Base-by-base conservation (phyloP, 2,888 invertebrate genomes). In the Meghimatium bilineatum region DNA sequence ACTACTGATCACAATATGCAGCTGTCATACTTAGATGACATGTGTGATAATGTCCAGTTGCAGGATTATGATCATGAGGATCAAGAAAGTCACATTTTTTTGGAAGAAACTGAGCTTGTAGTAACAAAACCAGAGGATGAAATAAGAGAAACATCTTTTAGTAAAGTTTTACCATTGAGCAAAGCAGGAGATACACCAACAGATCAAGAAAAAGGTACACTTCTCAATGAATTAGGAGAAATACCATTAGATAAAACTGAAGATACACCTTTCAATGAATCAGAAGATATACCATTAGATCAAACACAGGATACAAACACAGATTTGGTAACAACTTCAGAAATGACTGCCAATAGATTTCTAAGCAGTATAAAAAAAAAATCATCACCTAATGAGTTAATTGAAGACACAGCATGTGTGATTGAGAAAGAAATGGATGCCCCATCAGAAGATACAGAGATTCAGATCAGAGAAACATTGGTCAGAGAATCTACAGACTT, bases 81-180 rank as follows among this genome's bases (percentile, higher is more conserved):
- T 52, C 80, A 80, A 81, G 77, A 85, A 17, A 56, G 77, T 36
- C 49, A 34, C 32, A 80, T 79, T 49, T 32, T 20, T 29, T 29
- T 14, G 17, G 32, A 26, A 29, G 44, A n/a, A n/a, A 49, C 29
- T 67, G 34, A 8, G 14, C 29, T 8, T n/a, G 82, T 69, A 67
- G 34, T 69, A 36, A 38, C 32, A 44, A 60, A 38, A 52, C 36
- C 63, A 34, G 60, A 63, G 23, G 84, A 86, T 76, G 44, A 26
- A 79, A 32, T 20, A 44, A n/a, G 60, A 20, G 36, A 63, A 56
- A 49, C 34, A 60, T 26, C 20, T 8, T 17, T 26, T 60, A 34
- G 32, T 60, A 36, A 77, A 77, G 77, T 29, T 6, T 8, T 12
- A 44, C 44, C 44, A 44, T 44, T 44, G 44, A 12, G 12, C 12